Evolutionary conservation across 1,140 invertebrate genomes (phyloP), one percentile per base, ranked within the genome.

Genomic region (Zaprionus africanus): DNA sequence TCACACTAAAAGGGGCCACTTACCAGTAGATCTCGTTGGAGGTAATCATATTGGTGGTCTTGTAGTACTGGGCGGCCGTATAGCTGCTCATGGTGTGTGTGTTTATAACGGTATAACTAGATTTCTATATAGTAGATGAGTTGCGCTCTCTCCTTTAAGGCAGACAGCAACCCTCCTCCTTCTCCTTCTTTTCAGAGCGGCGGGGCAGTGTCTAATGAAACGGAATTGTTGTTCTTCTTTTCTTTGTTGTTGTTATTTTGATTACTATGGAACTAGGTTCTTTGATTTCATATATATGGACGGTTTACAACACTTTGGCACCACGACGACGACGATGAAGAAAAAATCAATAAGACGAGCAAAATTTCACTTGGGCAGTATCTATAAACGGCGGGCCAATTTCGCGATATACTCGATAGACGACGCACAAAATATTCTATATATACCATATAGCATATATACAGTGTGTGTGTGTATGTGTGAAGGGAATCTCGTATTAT

Each of bases 41-140:
- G 76, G 90, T 92, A 91, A 92, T 87, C 91, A 92, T 92, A 81
- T 86, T 92, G 90, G 81, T 91, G 85, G 85, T 88, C 86, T 88
- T 88, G 86, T 88, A 88, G 77, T 88, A 88, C 53, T 85, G 81
- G 76, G 85, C 85, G 75, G 85, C 86, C 70, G 85, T 88, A 67
- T 88, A 88, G 85, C 85, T 88, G 69, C 85, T 88, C 85, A 88
- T 88, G 77, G 3, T 77, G 74, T 66, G n/a, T 41, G 15, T 53
- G 34, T 59, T 34, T 60, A 26, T 49, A 63, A n/a, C 58, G 53
- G 22, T 71, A 31, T 71, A 57, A 49, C 26, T 56, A 22, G 24
- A 34, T 34, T n/a, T 38, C 19, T 51, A 15, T 31, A 43, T 56
- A 34, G 31, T 75, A 69, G 26, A 61, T 22, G 56, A n/a, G 49